A percentile compares a stretch with the other conserved stretches of the same genome.
Conservation (phyloP, 1,140 invertebrate species). For the Lordiphosa clarofinis region DNA sequence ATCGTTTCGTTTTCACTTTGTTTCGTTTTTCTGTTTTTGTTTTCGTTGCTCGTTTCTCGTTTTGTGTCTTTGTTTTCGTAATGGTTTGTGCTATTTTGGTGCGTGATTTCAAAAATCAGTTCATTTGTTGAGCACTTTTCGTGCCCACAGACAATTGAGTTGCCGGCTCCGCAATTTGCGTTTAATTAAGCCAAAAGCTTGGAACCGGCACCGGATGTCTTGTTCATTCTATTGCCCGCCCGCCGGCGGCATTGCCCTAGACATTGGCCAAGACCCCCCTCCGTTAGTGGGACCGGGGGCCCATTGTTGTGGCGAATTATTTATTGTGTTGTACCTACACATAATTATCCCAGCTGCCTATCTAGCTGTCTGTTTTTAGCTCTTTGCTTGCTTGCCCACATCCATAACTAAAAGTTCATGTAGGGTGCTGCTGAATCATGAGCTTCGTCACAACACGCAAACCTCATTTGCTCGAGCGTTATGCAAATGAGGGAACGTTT, state of each 20-base stretch:
- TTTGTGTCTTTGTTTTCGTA: slow-evolving; percentile 41
- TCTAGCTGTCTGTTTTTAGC: slow-evolving; percentile 34
- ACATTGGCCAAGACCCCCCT: slow-evolving; percentile 42
- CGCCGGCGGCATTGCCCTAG: slow-evolving; percentile 41
- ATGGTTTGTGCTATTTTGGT: slow-evolving; percentile 43
- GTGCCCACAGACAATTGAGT: slow-evolving; percentile 49
- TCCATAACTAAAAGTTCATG: slow-evolving; percentile 59
- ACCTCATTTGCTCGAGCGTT: slow-evolving; percentile 25
- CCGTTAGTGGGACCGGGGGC: slow-evolving; percentile 7
- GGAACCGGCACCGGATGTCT: slow-evolving; percentile 65
- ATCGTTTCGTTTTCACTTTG: slow-evolving; percentile 34
- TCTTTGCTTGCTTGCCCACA: slow-evolving; percentile 20
- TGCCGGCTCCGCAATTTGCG: slow-evolving; percentile 60
- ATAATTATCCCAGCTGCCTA: slow-evolving; percentile 62
- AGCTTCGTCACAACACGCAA: slow-evolving; percentile 44
- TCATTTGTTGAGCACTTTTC: slow-evolving; percentile 46
- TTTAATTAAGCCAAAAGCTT: slow-evolving; percentile 65
- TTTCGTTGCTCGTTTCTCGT: slow-evolving; percentile 33
- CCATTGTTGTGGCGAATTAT: slow-evolving; percentile 65
- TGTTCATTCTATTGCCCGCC: slow-evolving; percentile 29
- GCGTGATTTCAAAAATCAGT: slow-evolving; percentile 59
- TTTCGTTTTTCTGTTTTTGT: slow-evolving; percentile 31
- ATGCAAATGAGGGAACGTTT: slow-evolving; percentile 24
- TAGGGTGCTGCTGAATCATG: slow-evolving; percentile 36
- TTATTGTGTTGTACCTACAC: slow-evolving; percentile 72